Conservation (phyloP, 1,140 invertebrate genomes). For the Magallana angulata region DNA sequence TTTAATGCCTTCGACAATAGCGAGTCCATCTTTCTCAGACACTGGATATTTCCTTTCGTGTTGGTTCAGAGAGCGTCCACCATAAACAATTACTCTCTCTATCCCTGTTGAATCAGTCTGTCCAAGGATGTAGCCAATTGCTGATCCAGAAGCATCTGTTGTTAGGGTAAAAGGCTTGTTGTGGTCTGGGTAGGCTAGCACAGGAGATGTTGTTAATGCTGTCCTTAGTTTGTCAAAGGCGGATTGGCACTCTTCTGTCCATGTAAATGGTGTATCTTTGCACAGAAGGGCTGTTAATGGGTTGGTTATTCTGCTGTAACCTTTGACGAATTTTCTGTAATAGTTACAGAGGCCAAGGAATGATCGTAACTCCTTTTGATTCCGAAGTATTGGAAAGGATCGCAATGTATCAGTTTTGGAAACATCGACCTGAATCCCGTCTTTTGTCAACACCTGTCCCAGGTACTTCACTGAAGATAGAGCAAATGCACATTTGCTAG, state of each 20-base stretch:
- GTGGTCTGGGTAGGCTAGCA: slow-evolving; percentile 51
- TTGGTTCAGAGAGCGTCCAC: slow-evolving; percentile 40
- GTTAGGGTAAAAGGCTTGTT: slow-evolving; percentile 50
- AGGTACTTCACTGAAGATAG: slow-evolving; percentile 55
- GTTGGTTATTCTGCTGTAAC: slow-evolving; percentile 43
- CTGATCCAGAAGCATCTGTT: slow-evolving; percentile 52
- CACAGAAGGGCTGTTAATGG: slow-evolving; percentile 45
- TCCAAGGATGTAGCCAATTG: slow-evolving; percentile 49
- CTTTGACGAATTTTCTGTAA: slow-evolving; percentile 71
- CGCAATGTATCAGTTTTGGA: slow-evolving; percentile 50
- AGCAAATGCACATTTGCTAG: slow-evolving; percentile 57
- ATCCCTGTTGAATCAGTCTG: slow-evolving; percentile 35
- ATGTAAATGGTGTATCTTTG: slow-evolving; percentile 56
- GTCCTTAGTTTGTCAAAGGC: slow-evolving; percentile 52
- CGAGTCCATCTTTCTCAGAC: slow-evolving; percentile 48
- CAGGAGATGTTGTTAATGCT: slow-evolving; percentile 44
- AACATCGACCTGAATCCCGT: slow-evolving; percentile 57
- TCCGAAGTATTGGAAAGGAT: slow-evolving; percentile 55
- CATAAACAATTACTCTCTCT: slow-evolving; percentile 55
- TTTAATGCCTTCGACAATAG: slow-evolving; percentile 58
- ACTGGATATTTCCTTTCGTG: slow-evolving; percentile 49
- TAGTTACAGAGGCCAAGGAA: slow-evolving; percentile 69
- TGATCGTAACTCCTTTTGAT: slow-evolving; percentile 40
- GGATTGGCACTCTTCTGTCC: slow-evolving; percentile 45
- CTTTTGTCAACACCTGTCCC: slow-evolving; percentile 57